Conservation (phyloP, 2,113 vertebrate genomes). For the Ammodytes marinus region DNA sequence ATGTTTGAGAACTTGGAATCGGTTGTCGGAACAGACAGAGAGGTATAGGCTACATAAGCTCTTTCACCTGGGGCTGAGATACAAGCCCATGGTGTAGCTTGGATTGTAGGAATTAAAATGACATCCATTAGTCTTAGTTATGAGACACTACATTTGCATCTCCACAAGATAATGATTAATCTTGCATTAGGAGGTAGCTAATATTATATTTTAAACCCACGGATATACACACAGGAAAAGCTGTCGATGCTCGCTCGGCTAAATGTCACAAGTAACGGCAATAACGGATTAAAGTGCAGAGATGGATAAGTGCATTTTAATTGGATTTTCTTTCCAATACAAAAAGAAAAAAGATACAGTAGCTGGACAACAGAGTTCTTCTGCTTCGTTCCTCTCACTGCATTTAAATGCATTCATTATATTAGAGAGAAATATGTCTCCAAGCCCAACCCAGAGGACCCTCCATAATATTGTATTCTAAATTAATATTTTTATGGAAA, state of each 20-base stretch:
- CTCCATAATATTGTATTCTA: too few relatives aligned
- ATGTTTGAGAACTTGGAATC: constrained; percentile 21
- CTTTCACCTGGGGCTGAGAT: constrained; percentile 32
- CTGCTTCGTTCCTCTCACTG: too few relatives aligned
- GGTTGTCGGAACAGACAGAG: too few relatives aligned
- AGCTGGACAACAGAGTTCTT: too few relatives aligned
- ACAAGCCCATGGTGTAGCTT: constrained; percentile 32
- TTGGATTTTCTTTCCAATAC: constrained; percentile 22
- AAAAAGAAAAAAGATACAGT: too few relatives aligned
- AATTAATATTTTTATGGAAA: too few relatives aligned
- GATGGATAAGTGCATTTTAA: constrained; percentile 20
- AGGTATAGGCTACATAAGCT: constrained; percentile 2
- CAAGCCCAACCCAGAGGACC: too few relatives aligned
- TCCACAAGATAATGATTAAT: constrained; percentile 8
- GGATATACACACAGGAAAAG: background rate
- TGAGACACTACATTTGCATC: background rate
- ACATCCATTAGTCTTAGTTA: background rate
- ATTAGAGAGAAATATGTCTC: too few relatives aligned
- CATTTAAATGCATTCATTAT: too few relatives aligned
- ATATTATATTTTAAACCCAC: background rate
- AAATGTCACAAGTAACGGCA: constrained; percentile 4
- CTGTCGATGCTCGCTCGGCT: background rate
- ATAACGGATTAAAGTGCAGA: background rate
- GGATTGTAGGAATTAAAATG: constrained; percentile 28
- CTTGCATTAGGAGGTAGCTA: constrained; percentile 11